These are phyloP conservation scores for Lacerta agilis DNA, from an alignment of 2,797 vertebrate genomes.

Conservation along the genomic window DNA sequence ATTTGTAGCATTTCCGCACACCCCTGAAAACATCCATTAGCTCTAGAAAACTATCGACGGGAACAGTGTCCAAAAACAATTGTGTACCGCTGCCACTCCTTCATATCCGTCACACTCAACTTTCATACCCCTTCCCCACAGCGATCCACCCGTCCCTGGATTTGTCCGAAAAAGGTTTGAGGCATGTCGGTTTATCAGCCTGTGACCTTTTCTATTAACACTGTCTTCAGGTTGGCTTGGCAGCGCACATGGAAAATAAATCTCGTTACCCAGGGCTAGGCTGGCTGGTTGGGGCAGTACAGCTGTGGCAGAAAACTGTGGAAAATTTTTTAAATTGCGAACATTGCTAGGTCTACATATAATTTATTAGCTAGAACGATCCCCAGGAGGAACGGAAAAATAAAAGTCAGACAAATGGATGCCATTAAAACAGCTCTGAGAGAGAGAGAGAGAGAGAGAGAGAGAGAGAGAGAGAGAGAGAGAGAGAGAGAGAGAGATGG, in stretches of 20 bases:
- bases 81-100: slow-evolving; percentile 58
- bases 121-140: slow-evolving; percentile 73
- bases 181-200: slow-evolving; percentile 71
- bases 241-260: slow-evolving; percentile 71
- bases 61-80: slow-evolving; percentile 46
- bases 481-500: accelerated
- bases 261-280: slow-evolving; percentile 63
- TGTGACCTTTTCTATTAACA: slow-evolving; percentile 80
- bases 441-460: background rate
- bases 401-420: slow-evolving; percentile 28
- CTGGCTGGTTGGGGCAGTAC: slow-evolving; percentile 46
- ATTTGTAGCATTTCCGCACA: background rate
- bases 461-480: background rate
- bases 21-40: slow-evolving; percentile 65
- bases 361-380: slow-evolving; percentile 67
- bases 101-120: slow-evolving; percentile 76
- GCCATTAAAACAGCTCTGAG: slow-evolving; percentile 28
- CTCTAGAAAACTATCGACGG: slow-evolving; percentile 66
- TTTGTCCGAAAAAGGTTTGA: slow-evolving; percentile 73
- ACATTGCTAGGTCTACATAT: slow-evolving; percentile 40
- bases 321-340: slow-evolving; percentile 67
- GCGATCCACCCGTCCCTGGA: slow-evolving; percentile 49
- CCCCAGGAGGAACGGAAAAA: background rate
- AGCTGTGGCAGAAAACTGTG: slow-evolving; percentile 56
- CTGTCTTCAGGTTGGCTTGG: slow-evolving; percentile 74